Evolutionary conservation across 1,140 invertebrate genomes (phyloP).

Genomic region (Ips nitidus): DNA sequence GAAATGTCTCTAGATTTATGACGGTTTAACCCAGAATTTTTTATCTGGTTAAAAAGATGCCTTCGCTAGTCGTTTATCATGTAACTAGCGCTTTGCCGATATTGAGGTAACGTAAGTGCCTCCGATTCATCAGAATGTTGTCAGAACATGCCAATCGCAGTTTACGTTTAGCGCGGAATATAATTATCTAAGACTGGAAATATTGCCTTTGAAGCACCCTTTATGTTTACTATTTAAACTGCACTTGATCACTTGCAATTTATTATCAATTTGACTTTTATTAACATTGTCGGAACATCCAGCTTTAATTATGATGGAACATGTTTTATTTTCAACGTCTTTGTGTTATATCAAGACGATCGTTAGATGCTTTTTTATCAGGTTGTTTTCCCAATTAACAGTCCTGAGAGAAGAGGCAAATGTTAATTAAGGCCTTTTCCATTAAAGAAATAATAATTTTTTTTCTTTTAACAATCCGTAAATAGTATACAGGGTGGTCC

Average conservation of each 20-base stretch:
- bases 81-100: constrained; percentile 8
- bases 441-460: too few species aligned
- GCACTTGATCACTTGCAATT: constrained; percentile 1
- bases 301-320: neutral
- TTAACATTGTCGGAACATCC: neutral
- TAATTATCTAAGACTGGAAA: constrained; percentile 18
- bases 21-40: constrained; percentile 12
- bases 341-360: neutral
- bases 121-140: constrained; percentile 22
- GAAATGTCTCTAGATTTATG: constrained; percentile 10
- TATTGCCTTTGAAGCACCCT: constrained; percentile 14
- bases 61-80: constrained; percentile 22
- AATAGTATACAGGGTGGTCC: too few species aligned
- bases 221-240: neutral
- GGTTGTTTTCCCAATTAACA: too few species aligned
- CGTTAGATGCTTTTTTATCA: too few species aligned
- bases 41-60: constrained; percentile 25
- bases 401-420: too few species aligned
- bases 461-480: too few species aligned
- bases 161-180: constrained; percentile 16
- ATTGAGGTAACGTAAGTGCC: constrained; percentile 19
- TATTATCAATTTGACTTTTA: constrained; percentile 10
- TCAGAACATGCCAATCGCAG: constrained; percentile 19
- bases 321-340: neutral
- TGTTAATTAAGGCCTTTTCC: too few species aligned